phyloP scores from a whole-genome alignment of 2,888 invertebrate genomes.

The Coelinius sp. region DNA sequence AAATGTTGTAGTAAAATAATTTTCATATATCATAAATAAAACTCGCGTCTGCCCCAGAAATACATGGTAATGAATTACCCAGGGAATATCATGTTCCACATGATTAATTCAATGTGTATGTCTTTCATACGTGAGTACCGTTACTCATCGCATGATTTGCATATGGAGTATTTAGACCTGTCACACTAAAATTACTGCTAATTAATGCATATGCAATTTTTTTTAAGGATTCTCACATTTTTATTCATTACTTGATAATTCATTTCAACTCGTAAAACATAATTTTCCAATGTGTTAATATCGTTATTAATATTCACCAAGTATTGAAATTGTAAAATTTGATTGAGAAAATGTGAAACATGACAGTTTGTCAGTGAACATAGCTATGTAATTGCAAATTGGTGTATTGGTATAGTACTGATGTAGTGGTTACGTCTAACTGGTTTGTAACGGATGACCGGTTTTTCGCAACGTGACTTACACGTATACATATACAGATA shows the following conservation, averaged over 20 bases:
- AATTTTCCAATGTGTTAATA: not conserved
- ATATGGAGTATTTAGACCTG: not conserved
- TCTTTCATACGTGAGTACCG: not conserved
- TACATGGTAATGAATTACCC: not conserved
- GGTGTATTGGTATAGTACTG: slow-evolving; percentile 1
- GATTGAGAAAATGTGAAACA: not conserved
- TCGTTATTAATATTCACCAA: not conserved
- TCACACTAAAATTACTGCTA: not conserved
- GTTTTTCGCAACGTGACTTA: slow-evolving; percentile 16
- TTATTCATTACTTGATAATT: not conserved
- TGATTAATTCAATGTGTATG: slow-evolving; percentile 3
- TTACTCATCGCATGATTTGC: not conserved
- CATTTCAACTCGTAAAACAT: not conserved
- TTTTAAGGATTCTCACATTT: not conserved
- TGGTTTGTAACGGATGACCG: slow-evolving; percentile 25
- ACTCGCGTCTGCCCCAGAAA: not conserved
- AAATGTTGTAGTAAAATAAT: not conserved
- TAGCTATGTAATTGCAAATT: not conserved
- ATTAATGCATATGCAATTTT: not conserved
- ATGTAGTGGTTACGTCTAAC: slow-evolving; percentile 8
- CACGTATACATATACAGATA: not conserved
- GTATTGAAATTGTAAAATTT: not conserved
- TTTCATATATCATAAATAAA: not conserved
- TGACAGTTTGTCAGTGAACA: not conserved
- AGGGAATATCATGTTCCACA: not conserved